phyloP scores from a whole-genome alignment of 2,113 vertebrate genomes.

The Okapia johnstoni region DNA sequence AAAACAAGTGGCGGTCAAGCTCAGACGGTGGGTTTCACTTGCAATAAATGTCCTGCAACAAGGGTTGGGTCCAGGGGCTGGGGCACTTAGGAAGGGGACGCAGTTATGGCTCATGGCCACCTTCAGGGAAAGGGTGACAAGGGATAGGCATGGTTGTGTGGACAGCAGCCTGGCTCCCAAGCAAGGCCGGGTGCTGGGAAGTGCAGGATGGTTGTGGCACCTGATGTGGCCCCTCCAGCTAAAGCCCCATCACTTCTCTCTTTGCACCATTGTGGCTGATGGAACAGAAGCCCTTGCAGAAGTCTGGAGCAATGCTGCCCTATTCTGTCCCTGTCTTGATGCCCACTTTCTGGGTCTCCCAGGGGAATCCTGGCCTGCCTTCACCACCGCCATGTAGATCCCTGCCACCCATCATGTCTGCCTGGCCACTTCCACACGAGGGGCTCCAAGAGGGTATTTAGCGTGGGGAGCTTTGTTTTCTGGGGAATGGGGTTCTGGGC shows the following conservation, averaged over 20 bases:
- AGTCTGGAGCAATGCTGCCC: too few relatives aligned
- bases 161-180: accelerated
- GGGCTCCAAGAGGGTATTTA: accelerated
- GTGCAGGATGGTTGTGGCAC: accelerated
- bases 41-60: not conserved
- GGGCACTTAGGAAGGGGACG: accelerated
- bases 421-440: accelerated
- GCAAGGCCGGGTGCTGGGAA: accelerated
- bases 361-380: not conserved
- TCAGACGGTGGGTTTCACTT: not conserved
- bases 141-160: accelerated
- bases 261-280: accelerated
- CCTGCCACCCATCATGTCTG: accelerated
- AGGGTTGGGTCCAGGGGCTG: not conserved
- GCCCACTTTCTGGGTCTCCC: not conserved
- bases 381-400: accelerated
- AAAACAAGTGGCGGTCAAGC: not conserved
- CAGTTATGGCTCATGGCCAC: accelerated
- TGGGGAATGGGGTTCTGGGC: not conserved
- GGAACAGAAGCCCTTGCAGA: accelerated
- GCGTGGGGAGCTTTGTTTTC: not conserved
- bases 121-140: accelerated
- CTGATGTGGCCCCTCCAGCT: accelerated
- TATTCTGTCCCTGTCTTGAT: accelerated
- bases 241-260: accelerated